A percentile compares a stretch with the other conserved stretches of the same genome.
phyloP scores from a whole-genome alignment of 2,113 vertebrate species.

The Baryphthengus martii region DNA sequence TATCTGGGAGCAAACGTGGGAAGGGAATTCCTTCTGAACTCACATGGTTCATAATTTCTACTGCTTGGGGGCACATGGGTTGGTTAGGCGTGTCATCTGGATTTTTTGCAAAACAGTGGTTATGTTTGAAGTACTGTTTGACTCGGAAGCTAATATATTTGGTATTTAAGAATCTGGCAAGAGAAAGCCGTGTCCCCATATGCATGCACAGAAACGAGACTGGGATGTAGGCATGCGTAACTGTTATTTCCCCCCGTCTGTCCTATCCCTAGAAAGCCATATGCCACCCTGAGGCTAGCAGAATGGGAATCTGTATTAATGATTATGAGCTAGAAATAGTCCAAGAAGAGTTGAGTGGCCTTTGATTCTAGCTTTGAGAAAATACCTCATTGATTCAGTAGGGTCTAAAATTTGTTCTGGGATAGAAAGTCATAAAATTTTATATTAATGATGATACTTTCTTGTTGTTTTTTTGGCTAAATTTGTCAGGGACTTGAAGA shows the following conservation, averaged over 20 bases:
- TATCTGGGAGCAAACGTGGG: background rate
- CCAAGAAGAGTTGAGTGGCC: constrained; percentile 6
- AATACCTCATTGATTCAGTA: constrained; percentile 9
- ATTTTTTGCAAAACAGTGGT: background rate
- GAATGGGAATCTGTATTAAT: constrained; percentile 23
- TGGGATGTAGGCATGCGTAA: background rate
- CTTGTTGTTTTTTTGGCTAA: background rate
- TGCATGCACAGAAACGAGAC: background rate
- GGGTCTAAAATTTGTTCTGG: background rate
- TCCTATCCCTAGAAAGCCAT: constrained; percentile 56
- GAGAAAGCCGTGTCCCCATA: constrained; percentile 9
- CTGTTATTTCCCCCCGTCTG: constrained; percentile 12
- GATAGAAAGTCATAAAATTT: background rate
- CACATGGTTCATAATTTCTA: background rate
- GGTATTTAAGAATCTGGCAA: constrained; percentile 48
- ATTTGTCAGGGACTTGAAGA: background rate
- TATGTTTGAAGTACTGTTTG: background rate
- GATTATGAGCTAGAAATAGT: constrained; percentile 46
- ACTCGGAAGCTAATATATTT: constrained; percentile 11
- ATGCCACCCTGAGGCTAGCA: constrained; percentile 16
- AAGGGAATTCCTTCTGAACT: background rate
- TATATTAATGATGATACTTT: background rate
- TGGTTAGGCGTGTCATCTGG: background rate
- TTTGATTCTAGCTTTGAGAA: constrained; percentile 3
- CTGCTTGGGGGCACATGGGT: background rate